Conservation (phyloP, 2,113 vertebrate species). For the Myiozetetes cayanensis region DNA sequence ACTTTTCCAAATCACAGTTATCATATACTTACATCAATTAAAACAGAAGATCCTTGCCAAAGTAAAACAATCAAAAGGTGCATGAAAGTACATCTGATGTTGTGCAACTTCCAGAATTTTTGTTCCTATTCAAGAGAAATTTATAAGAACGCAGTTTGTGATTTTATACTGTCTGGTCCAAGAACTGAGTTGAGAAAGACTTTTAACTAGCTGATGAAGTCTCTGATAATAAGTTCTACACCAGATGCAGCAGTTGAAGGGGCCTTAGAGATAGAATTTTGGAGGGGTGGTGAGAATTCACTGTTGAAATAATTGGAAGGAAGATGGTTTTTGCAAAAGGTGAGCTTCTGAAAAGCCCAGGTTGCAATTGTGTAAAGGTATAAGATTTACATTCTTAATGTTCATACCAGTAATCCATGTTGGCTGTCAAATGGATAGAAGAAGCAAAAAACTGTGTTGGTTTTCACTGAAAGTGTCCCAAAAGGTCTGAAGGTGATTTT, state of each 20-base stretch:
- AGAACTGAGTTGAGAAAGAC: background rate
- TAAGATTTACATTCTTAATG: background rate
- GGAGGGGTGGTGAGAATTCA: background rate
- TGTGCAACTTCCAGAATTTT: background rate
- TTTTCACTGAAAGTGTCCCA: background rate
- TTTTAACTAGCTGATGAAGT: background rate
- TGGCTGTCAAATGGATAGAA: background rate
- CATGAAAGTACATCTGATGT: background rate
- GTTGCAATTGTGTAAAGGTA: background rate
- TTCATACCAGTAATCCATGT: background rate
- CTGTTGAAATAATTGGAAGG: background rate
- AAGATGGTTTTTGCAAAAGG: accelerated
- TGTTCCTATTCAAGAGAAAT: background rate
- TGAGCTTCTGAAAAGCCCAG: background rate
- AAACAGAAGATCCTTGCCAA: background rate
- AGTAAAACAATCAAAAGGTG: background rate
- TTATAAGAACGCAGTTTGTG: background rate
- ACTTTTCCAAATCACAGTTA: background rate
- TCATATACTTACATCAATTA: background rate
- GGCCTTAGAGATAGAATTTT: background rate
- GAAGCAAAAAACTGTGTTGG: background rate
- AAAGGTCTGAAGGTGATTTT: background rate
- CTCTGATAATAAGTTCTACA: background rate
- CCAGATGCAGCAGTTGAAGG: background rate
- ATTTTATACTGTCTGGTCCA: background rate